A percentile compares a stretch with the other conserved stretches of the same genome.
Evolutionary conservation across 2,797 vertebrate species (phyloP).

Genomic region (Tympanoctomys barrerae): DNA sequence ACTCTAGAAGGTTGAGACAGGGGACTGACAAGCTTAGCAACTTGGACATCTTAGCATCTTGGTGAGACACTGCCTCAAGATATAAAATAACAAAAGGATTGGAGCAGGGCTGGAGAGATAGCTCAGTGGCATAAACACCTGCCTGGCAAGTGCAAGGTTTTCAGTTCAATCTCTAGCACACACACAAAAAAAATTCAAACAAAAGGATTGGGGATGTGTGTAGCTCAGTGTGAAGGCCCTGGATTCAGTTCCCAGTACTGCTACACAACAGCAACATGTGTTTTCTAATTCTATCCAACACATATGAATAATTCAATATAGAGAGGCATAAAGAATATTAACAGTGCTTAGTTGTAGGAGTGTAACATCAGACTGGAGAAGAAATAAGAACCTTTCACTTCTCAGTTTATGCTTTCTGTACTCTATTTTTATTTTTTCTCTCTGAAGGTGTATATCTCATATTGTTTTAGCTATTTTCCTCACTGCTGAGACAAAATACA

Average conservation of each 20-base stretch:
- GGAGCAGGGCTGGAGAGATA: too few relatives aligned
- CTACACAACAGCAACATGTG: neutral
- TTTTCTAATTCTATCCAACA: conserved; percentile 41
- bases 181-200: too few relatives aligned
- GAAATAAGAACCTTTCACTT: neutral
- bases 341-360: neutral
- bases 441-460: neutral
- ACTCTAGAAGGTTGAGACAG: neutral
- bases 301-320: neutral
- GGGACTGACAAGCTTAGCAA: neutral
- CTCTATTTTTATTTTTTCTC: neutral
- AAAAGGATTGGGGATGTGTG: too few relatives aligned
- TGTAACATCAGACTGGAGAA: neutral
- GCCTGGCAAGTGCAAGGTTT: too few relatives aligned
- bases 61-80: too few relatives aligned
- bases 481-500: neutral
- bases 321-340: neutral
- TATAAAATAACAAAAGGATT: too few relatives aligned
- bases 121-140: too few relatives aligned
- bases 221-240: too few relatives aligned
- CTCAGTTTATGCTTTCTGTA: neutral
- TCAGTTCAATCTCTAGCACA: too few relatives aligned
- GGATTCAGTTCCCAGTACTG: too few relatives aligned
- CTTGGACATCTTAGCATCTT: neutral
- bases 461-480: neutral